Percentiles rank a stretch among this genome's conserved stretches.
Evolutionary conservation across 2,797 vertebrate species (phyloP).

Genomic region (Scyliorhinus canicula): DNA sequence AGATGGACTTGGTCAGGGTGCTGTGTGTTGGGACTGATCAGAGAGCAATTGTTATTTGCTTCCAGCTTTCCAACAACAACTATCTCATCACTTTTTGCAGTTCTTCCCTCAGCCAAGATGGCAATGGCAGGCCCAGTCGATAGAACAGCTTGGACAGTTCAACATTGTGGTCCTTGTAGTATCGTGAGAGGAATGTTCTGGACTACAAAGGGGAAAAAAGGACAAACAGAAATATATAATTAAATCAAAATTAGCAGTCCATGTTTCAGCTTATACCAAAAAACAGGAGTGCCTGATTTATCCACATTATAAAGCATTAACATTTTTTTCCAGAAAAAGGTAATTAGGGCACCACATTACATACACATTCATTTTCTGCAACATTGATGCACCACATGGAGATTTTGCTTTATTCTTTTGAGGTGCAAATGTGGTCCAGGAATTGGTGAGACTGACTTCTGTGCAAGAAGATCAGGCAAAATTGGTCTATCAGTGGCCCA

Average conservation of each 20-base stretch:
- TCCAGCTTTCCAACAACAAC: constrained; percentile 27
- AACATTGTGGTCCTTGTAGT: constrained; percentile 95
- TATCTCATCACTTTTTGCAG: constrained; percentile 65
- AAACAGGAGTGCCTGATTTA: neutral
- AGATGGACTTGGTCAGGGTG: neutral
- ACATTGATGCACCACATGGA: neutral
- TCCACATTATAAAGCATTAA: neutral
- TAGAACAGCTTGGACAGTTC: constrained; percentile 98
- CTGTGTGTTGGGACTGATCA: constrained; percentile 13
- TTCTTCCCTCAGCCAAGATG: constrained; percentile 93
- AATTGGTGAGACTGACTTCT: neutral
- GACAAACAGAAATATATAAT: neutral
- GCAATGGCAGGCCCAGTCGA: constrained; percentile 89
- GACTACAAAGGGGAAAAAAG: constrained; percentile 61
- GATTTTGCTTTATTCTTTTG: neutral
- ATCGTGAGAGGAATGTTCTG: constrained; percentile 80
- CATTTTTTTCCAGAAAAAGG: neutral
- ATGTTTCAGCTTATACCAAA: no score
- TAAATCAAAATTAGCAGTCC: neutral
- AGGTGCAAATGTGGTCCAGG: neutral
- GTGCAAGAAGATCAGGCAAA: neutral
- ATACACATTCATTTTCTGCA: neutral
- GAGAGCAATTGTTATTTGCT: neutral
- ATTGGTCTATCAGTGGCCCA: neutral
- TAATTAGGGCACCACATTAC: neutral